phyloP scores from a whole-genome alignment of 2,113 vertebrate genomes.

The Heterotis niloticus region DNA sequence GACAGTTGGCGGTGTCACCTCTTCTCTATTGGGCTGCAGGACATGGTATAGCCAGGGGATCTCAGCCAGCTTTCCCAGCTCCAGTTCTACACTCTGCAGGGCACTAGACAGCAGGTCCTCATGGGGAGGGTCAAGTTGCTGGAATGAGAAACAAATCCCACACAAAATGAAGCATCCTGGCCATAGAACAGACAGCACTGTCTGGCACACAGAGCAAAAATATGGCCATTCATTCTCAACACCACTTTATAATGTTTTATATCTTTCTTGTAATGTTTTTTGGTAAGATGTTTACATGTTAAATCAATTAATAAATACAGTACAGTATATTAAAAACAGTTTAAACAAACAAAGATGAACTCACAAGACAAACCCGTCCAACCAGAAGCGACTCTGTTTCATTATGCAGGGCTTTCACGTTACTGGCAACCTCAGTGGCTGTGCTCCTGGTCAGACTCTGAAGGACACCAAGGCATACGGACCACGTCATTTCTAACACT shows the following conservation, averaged over 20 bases:
- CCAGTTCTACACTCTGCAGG: conserved; percentile 81
- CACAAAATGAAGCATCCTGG: background rate
- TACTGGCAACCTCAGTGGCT: conserved; percentile 89
- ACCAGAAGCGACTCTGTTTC: conserved; percentile 90
- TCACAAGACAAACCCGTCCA: conserved; percentile 89
- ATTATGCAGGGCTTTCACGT: conserved; percentile 90
- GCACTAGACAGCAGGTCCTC: conserved; percentile 84
- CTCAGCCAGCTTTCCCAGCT: conserved; percentile 84
- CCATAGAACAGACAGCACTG: background rate
- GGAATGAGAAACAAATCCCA: conserved; percentile 15
- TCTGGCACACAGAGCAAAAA: background rate
- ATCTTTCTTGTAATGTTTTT: no score
- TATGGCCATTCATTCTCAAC: background rate
- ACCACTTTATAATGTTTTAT: no score
- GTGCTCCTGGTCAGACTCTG: conserved; percentile 89
- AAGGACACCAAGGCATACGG: conserved; percentile 24
- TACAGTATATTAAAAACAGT: background rate
- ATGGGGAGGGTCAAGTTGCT: conserved; percentile 90
- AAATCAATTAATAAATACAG: no score
- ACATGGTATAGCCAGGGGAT: conserved; percentile 92
- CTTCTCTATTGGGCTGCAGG: conserved; percentile 86
- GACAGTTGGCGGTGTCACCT: conserved; percentile 63
- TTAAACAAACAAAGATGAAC: background rate
- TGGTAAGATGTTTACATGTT: background rate
- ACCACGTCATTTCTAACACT: background rate